These are phyloP conservation scores for Notothenia coriiceps DNA, from an alignment of 2,113 vertebrate species.

Conservation along the genomic window DNA sequence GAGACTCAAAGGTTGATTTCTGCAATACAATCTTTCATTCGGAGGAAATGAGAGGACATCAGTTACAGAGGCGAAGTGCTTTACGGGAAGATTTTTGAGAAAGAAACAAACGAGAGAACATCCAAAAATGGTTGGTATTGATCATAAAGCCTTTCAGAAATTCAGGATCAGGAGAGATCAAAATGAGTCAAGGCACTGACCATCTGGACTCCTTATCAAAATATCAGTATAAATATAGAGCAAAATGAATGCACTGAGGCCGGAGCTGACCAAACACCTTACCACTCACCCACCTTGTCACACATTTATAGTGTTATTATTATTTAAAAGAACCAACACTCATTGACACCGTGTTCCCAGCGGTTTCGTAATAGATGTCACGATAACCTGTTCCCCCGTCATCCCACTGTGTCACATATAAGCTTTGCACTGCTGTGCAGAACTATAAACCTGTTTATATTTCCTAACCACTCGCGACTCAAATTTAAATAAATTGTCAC, in stretches of 20 bases:
- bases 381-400: constrained; percentile 59
- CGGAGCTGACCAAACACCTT: constrained; percentile 29
- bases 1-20: constrained; percentile 73
- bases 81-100: constrained; percentile 48
- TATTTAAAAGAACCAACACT: constrained; percentile 39
- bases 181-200: constrained; percentile 38
- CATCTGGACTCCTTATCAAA: constrained; percentile 40
- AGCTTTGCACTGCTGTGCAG: constrained; percentile 17
- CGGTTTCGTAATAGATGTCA: constrained; percentile 56
- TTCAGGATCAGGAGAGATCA: constrained; percentile 63
- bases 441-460: constrained; percentile 25
- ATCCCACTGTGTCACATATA: constrained; percentile 36
- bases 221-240: constrained; percentile 15
- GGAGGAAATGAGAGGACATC: constrained; percentile 60
- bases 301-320: constrained; percentile 14
- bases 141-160: constrained; percentile 70
- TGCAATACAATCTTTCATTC: constrained; percentile 71
- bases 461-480: constrained; percentile 14
- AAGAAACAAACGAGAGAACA: constrained; percentile 61
- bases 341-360: constrained; percentile 52
- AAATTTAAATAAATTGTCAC: constrained; percentile 21
- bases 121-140: constrained; percentile 69
- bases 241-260: constrained; percentile 29
- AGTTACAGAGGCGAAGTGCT: constrained; percentile 65
- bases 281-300: constrained; percentile 8